Percentiles rank a stretch among this genome's conserved stretches.
Conservation (phyloP, 2,888 invertebrate species). For the Myopa testacea region DNA sequence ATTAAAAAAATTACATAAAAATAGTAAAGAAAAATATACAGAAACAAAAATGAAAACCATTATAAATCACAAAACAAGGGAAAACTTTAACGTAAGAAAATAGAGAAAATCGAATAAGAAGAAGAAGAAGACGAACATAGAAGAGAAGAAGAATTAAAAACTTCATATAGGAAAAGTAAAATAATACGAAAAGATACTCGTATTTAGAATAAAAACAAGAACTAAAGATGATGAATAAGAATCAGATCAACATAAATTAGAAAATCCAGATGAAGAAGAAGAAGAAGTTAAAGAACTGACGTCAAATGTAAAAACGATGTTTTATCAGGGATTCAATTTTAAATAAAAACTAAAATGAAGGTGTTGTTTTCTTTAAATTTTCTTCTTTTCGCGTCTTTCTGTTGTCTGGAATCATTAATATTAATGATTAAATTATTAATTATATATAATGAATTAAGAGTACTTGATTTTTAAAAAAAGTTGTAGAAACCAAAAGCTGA, state of each 20-base stretch:
- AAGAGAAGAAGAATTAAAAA: constrained; percentile 6
- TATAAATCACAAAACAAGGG: background rate
- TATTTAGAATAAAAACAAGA: no score
- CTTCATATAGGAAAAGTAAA: background rate
- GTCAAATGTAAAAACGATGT: constrained; percentile 29
- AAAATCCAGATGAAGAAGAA: background rate
- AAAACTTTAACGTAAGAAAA: background rate
- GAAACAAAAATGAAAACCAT: background rate
- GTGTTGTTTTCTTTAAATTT: constrained; percentile 6
- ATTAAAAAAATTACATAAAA: background rate
- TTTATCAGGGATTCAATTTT: constrained; percentile 35
- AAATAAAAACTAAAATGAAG: constrained; percentile 17
- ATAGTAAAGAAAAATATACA: background rate
- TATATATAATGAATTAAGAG: no score
- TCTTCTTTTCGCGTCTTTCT: background rate
- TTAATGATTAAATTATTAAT: no score
- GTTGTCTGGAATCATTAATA: no score
- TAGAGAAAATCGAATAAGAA: background rate
- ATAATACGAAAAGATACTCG: no score
- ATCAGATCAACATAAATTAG: background rate
- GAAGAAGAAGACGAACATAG: background rate
- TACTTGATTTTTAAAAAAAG: no score
- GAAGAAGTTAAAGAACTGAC: constrained; percentile 1
- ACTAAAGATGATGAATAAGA: no score
- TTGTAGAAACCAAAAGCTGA: no score